Evolutionary conservation across 2,113 vertebrate genomes (phyloP), one percentile per base, ranked within the genome.

Genomic region (Plestiodon gilberti): DNA sequence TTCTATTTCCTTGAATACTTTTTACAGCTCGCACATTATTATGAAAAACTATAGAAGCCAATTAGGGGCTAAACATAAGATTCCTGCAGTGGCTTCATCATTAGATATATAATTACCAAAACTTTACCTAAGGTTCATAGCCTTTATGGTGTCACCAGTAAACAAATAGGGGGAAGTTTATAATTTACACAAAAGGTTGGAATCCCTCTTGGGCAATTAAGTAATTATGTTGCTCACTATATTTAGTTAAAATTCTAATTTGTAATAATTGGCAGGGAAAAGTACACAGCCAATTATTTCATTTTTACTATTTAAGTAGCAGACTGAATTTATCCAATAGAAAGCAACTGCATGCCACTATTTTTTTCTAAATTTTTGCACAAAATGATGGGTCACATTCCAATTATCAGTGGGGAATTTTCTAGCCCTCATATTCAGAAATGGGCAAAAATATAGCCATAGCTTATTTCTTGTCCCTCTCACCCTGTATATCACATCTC

Each of bases 211-310:
- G 9, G 84, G 8, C 30, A 83, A 92, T 91, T 86, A 87, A 78
- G 67, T 88, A 93, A 93, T 90, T 84, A 82, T 11, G 85, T 10
- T 87, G 25, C 6, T 85, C 23, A 69, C 4, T 70, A 80, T 76
- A 73, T 1, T 2, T 33, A 88, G 64, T 52, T 88, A 13, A 90
- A 90, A 87, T 87, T 82, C 14, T 84, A 86, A 25, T 35, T 91
- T 85, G 89, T 87, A 35, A 86, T 81, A 89, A 87, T 81, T 55
- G 67, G 86, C 87, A 89, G 33, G 55, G 73, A 77, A 92, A 89
- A 91, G 86, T 52, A 15, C 87, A 91, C 85, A 74, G 10, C 0
- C 80, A 85, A 59, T 77, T 83, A 93, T 90, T 90, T 91, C 30
- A 92, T 86, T 90, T 61, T 89, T 65, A 86, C 86, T 92, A 85